Evolutionary conservation across 1,140 invertebrate genomes (phyloP), one percentile per base, ranked within the genome.

Genomic region (Sitodiplosis mosellana): DNA sequence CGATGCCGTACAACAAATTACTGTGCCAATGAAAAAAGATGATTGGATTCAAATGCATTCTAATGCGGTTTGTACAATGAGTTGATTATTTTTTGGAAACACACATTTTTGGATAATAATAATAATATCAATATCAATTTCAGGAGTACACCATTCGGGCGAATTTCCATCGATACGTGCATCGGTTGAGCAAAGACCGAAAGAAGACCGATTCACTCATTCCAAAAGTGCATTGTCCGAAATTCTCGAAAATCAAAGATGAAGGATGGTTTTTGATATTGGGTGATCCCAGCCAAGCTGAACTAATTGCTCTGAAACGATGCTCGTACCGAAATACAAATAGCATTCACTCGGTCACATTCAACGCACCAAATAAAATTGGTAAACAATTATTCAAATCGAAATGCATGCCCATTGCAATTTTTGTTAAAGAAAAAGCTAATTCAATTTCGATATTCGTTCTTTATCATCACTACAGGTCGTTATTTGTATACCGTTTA

Each of bases 231-330:
- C 69, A 83, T 53, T 79, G 85, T 53, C 87, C 88, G 6, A 74
- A 77, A 52, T 97, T 91, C 68, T 79, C 87, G 0, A 92, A 93
- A 62, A 77, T 81, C 6, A 97, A 97, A 68, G 88, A 91, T 54
- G 92, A 97, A 64, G 87, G 88, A 42, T 98, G 93, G 93, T 85
- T 97, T 63, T 55, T 96, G 0, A 74, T 92, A 0, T 65, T 98
- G 1, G 92, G 90, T 10, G 74, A 78, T 46, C 59, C 77, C 18
- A 74, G 78, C 47, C 68, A 68, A 2, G 69, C 68, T 34, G 87
- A 95, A 58, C 66, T 98, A n/a, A 63, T 83, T 27, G 88, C 89
- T n/a, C 68, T 95, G 52, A 95, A 93, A 59, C 70, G 92, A 50
- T 63, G 81, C 1, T 65, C 68, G 0, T 56, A 66, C 27, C 58